These are phyloP conservation scores for Andrena chrysosceles DNA, from an alignment of 2,888 invertebrate genomes.

Conservation along the genomic window DNA sequence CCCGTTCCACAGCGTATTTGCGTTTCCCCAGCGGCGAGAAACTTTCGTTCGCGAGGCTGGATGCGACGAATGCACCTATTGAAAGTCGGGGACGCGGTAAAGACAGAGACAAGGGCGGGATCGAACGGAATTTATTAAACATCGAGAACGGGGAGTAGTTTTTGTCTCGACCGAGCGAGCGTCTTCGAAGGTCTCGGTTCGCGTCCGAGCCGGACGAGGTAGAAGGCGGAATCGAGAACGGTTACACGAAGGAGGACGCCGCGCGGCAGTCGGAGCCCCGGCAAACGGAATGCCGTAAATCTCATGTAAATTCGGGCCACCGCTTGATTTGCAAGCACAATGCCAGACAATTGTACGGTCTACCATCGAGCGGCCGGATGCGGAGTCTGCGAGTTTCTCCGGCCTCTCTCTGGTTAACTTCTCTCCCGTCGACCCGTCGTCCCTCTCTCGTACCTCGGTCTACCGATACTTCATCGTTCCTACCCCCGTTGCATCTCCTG, in stretches of 20 bases:
- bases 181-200: slow-evolving; percentile 8
- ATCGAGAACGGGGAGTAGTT: not conserved
- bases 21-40: slow-evolving; percentile 7
- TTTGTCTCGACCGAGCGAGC: slow-evolving; percentile 30
- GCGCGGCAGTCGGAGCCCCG: slow-evolving; percentile 46
- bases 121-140: slow-evolving; percentile 43
- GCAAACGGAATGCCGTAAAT: slow-evolving; percentile 83
- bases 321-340: slow-evolving; percentile 84
- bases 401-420: slow-evolving; percentile 59
- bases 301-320: slow-evolving; percentile 83
- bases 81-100: slow-evolving; percentile 7
- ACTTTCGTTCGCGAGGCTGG: not conserved
- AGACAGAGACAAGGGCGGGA: not conserved
- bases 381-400: slow-evolving; percentile 70
- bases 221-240: slow-evolving; percentile 41
- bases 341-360: slow-evolving; percentile 82
- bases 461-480: slow-evolving; percentile 22
- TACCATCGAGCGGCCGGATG: slow-evolving; percentile 73
- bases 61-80: not conserved
- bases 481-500: not conserved
- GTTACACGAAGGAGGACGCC: slow-evolving; percentile 57
- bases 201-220: slow-evolving; percentile 27
- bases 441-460: slow-evolving; percentile 4
- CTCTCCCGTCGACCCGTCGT: slow-evolving; percentile 43
- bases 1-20: slow-evolving; percentile 22